A percentile compares a stretch with the other conserved stretches of the same genome.
Conservation (phyloP, 2,888 invertebrate species). For the Agrotis segetum region DNA sequence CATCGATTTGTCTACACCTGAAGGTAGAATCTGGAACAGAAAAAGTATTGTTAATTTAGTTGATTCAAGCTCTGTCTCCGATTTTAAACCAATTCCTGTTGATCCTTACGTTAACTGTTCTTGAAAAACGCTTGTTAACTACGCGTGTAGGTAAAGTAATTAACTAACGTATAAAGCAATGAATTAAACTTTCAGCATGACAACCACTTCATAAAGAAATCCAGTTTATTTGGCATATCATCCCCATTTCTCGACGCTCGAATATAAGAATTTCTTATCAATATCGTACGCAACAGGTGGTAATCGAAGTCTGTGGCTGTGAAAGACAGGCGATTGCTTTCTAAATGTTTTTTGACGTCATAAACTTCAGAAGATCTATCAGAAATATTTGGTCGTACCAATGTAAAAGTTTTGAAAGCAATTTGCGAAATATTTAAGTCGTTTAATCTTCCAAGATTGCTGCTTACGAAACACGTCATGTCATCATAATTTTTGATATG, state of each 20-base stretch:
- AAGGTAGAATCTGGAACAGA: slow-evolving; percentile 80
- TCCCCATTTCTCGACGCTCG: not conserved
- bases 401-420: slow-evolving; percentile 14
- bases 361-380: slow-evolving; percentile 32
- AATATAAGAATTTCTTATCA: slow-evolving; percentile 24
- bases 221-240: not conserved
- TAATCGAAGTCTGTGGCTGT: slow-evolving; percentile 45
- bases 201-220: not conserved
- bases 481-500: not conserved
- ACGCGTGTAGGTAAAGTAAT: not conserved
- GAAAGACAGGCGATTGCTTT: slow-evolving; percentile 51
- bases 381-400: slow-evolving; percentile 15
- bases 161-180: not conserved
- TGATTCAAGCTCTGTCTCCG: not conserved
- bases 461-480: not conserved
- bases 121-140: not conserved
- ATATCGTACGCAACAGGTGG: slow-evolving; percentile 49
- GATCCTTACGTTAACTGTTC: not conserved
- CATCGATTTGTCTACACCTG: slow-evolving; percentile 85
- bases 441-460: slow-evolving; percentile 16
- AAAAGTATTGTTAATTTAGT: slow-evolving; percentile 42
- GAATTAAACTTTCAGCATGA: not conserved
- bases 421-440: not conserved
- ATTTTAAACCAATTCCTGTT: not conserved
- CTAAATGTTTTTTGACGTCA: slow-evolving; percentile 28